phyloP scores from a whole-genome alignment of 2,797 vertebrate genomes.

The Cynopterus sphinx region DNA sequence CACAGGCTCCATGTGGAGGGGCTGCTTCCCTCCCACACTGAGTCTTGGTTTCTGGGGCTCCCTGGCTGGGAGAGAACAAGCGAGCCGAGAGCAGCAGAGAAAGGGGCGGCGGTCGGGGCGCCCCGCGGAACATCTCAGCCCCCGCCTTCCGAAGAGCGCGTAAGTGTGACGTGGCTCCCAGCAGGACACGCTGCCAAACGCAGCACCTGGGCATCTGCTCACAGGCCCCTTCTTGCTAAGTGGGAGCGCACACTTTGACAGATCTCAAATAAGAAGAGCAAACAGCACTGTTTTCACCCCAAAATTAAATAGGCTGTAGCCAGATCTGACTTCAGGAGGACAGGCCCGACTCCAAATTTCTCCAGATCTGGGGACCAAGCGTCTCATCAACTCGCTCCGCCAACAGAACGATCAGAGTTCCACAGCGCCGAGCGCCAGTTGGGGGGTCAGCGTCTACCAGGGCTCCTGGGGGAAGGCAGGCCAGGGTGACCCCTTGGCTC shows the following conservation, averaged over 20 bases:
- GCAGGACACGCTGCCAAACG: neutral
- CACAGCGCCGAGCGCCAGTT: neutral
- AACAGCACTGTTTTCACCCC: neutral
- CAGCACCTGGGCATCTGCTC: neutral
- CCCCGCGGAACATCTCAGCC: neutral
- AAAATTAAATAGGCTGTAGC: neutral
- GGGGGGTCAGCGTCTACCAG: neutral
- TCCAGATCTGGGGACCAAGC: neutral
- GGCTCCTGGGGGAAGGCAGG: neutral
- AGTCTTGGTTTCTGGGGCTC: neutral
- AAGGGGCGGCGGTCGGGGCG: neutral
- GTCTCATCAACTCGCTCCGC: neutral
- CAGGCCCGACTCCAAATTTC: neutral
- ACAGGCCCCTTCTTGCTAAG: neutral
- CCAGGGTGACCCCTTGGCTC: slow-evolving; percentile 21
- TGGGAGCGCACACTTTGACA: neutral
- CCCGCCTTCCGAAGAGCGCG: neutral
- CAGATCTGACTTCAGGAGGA: neutral
- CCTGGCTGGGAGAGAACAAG: neutral
- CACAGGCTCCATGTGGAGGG: neutral
- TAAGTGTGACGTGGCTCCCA: neutral
- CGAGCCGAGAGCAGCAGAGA: neutral
- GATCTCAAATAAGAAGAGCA: neutral
- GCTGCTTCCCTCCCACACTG: neutral
- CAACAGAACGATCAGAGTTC: neutral